A percentile compares a stretch with the other conserved stretches of the same genome.
Conservation (phyloP, 92 coral and sea anemone species). For the Zoanthus gigantus region DNA sequence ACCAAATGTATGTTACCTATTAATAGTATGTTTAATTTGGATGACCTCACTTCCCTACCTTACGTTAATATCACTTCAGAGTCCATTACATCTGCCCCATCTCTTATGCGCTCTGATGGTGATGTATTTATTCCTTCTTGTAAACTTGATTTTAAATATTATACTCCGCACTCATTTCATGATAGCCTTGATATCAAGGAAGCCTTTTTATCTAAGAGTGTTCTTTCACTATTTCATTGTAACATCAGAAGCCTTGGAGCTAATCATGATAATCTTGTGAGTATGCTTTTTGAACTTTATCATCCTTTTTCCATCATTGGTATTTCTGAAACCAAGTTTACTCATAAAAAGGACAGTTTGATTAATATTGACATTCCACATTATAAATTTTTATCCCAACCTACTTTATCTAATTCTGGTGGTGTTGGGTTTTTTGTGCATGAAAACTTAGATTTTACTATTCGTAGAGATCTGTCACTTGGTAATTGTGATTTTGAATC, state of each 20-base stretch:
- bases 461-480: not conserved
- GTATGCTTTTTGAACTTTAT: not conserved
- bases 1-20: not conserved
- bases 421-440: not conserved
- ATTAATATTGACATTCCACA: not conserved
- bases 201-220: not conserved
- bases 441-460: not conserved
- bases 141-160: not conserved
- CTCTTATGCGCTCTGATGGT: not conserved
- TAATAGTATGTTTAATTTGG: not conserved
- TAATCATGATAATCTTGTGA: not conserved
- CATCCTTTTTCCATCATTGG: not conserved
- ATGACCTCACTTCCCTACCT: not conserved
- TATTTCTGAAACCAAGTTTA: not conserved
- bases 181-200: not conserved
- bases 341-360: not conserved
- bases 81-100: not conserved
- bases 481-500: not conserved
- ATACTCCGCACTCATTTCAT: not conserved
- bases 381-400: not conserved
- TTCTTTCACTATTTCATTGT: not conserved
- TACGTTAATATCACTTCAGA: not conserved
- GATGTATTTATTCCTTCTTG: not conserved
- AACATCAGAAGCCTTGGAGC: not conserved
- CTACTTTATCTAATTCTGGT: not conserved